Evolutionary conservation across 1,140 invertebrate species (phyloP), one percentile per base, ranked within the genome.

Genomic region (Euura saliciscinereae): DNA sequence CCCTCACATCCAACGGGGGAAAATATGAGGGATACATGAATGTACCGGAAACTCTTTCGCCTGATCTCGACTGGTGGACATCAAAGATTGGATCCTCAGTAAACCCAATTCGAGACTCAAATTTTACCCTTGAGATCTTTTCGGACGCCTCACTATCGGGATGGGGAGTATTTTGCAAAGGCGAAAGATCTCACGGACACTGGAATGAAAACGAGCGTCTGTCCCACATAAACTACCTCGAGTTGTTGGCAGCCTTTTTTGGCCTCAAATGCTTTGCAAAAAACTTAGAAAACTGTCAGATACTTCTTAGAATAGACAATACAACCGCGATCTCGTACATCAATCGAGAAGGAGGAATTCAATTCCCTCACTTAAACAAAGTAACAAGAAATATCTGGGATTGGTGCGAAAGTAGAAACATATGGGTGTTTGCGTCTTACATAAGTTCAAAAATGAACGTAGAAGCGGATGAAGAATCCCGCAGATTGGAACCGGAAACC

Each of bases 251-350:
- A 51, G 78, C 75, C 0, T 79, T 77, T 68, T 77, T 73, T 44
- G 80, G 68, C 5, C 65, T 81, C 43, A 82, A 85, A 77, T 74
- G 65, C 13, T 85, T 84, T 76, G 82, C 79, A 13, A 74, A 51
- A 5, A 66, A 81, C 68, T 3, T 43, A 44, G 13, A 3, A 46
- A 73, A 80, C 65, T 81, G 79, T 73, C 13, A 77, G 7, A 82
- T 84, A 66, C 73, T 85, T 66, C 64, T 84, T 6, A 67, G 83
- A 2, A 66, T 80, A 2, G 85, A 85, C 59, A 84, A 85, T 51
- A 85, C 78, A 28, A 28, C 28, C 28, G 28, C 28, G 28, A 28
- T 28, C 28, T 28, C 28, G 28, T 28, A 28, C 28, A 28, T 28
- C 28, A 28, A 28, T 28, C 28, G 28, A 28, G 28, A 28, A 28